Percentiles rank a stretch among this genome's conserved stretches.
phyloP scores from a whole-genome alignment of 2,113 vertebrate genomes.

The Malurus melanocephalus region DNA sequence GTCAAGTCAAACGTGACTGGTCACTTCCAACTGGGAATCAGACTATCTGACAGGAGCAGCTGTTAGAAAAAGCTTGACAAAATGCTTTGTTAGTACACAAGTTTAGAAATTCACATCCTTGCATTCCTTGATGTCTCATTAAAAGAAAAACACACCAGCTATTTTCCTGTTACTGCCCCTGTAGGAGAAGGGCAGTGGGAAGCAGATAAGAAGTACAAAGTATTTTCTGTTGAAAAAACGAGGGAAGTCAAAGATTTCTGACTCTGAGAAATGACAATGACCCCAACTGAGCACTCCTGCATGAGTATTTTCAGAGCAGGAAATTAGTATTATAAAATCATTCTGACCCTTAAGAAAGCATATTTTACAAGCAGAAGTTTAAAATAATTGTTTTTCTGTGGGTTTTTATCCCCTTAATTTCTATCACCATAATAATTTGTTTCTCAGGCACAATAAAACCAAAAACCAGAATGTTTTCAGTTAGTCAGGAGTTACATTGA shows the following conservation, averaged over 20 bases:
- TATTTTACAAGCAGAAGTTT: neutral
- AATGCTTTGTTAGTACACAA: constrained; percentile 32
- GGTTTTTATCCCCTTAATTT: neutral
- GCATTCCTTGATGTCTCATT: constrained; percentile 47
- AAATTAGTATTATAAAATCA: neutral
- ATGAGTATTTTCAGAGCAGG: neutral
- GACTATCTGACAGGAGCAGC: constrained; percentile 45
- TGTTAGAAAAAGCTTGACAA: constrained; percentile 31
- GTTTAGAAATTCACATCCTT: constrained; percentile 67
- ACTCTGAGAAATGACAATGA: constrained; percentile 7
- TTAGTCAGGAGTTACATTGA: neutral
- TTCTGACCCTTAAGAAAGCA: neutral
- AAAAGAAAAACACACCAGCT: constrained; percentile 26
- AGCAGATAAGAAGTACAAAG: constrained; percentile 64
- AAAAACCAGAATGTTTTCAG: neutral
- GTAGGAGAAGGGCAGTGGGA: constrained; percentile 26
- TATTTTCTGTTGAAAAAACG: constrained; percentile 18
- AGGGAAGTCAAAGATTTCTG: constrained; percentile 27
- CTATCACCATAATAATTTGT: neutral
- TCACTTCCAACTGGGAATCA: constrained; percentile 46
- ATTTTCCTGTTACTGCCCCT: constrained; percentile 47
- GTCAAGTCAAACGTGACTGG: constrained; percentile 16
- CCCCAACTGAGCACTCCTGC: neutral
- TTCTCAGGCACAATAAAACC: neutral
- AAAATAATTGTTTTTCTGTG: neutral